Percentiles rank a stretch among this genome's conserved stretches.
phyloP scores from a whole-genome alignment of 2,113 vertebrate genomes.

The Alethe castanea region DNA sequence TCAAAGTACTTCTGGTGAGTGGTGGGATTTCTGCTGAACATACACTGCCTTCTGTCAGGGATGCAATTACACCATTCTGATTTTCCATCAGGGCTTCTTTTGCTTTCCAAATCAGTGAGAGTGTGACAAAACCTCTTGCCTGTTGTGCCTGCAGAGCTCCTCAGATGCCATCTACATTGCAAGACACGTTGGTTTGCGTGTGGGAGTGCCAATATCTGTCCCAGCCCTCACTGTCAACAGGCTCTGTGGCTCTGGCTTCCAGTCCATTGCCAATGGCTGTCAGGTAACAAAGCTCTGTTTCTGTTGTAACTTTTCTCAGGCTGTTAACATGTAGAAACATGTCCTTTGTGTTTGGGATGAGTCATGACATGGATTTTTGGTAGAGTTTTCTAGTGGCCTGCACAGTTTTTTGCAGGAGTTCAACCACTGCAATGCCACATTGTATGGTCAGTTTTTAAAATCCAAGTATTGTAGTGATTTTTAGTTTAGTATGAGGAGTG shows the following conservation, averaged over 20 bases:
- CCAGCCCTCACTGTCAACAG: constrained; percentile 91
- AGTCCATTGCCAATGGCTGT: constrained; percentile 88
- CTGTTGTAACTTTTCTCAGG: not conserved
- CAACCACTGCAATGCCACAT: too few relatives aligned
- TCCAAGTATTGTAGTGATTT: not conserved
- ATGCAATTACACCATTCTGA: fast-evolving
- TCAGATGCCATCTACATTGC: constrained; percentile 84
- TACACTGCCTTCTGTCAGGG: fast-evolving
- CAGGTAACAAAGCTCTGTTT: constrained; percentile 77
- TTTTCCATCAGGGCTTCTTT: not conserved
- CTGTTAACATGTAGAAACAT: fast-evolving
- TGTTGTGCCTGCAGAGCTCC: constrained; percentile 76
- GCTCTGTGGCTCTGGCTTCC: constrained; percentile 96
- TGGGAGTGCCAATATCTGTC: constrained; percentile 81
- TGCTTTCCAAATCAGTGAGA: not conserved
- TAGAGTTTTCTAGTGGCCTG: not conserved
- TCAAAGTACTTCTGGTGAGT: not conserved
- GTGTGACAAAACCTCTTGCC: not conserved
- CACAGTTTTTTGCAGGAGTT: not conserved
- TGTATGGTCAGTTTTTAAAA: not conserved
- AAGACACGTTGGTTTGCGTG: constrained; percentile 88
- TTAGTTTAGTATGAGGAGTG: not conserved
- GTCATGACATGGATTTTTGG: not conserved
- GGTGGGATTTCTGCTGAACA: not conserved
- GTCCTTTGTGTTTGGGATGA: not conserved